Percentiles rank a stretch among this genome's conserved stretches.
Conservation (phyloP, 1,140 invertebrate genomes). For the Sarcophaga bullata region DNA sequence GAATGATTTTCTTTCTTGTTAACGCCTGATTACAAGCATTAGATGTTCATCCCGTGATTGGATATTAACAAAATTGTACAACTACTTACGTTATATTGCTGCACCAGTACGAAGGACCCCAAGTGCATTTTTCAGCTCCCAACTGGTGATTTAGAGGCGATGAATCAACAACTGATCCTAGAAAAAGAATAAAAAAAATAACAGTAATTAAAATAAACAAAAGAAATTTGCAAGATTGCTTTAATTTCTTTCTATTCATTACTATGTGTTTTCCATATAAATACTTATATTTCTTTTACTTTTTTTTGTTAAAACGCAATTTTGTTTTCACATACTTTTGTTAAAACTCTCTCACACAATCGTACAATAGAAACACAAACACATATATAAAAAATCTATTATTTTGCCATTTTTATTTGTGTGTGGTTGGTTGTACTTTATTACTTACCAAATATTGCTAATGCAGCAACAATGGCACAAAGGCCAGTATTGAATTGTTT, state of each 20-base stretch:
- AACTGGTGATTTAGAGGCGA: conserved; percentile 65
- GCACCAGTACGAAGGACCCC: conserved; percentile 87
- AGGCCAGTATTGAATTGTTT: conserved; percentile 49
- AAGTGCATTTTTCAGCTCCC: conserved; percentile 77
- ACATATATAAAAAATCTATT: conserved; percentile 45
- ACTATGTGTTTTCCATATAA: background rate
- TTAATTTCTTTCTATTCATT: no score
- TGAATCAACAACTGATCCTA: conserved; percentile 48
- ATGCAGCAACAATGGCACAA: conserved; percentile 52
- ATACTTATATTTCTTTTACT: background rate
- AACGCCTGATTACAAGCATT: no score
- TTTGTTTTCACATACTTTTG: background rate
- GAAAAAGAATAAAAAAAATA: conserved; percentile 47
- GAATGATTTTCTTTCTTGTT: no score
- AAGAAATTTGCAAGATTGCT: background rate
- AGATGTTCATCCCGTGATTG: no score
- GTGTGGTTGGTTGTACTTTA: background rate
- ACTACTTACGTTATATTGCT: conserved; percentile 73
- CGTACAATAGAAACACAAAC: conserved; percentile 48
- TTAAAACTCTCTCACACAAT: conserved; percentile 39
- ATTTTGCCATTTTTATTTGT: background rate
- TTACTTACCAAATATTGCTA: conserved; percentile 59
- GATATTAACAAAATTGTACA: no score
- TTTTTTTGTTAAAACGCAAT: conserved; percentile 30
- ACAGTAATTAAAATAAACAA: conserved; percentile 38